Conservation (phyloP, 2,888 invertebrate species). For the Axea sp. region DNA sequence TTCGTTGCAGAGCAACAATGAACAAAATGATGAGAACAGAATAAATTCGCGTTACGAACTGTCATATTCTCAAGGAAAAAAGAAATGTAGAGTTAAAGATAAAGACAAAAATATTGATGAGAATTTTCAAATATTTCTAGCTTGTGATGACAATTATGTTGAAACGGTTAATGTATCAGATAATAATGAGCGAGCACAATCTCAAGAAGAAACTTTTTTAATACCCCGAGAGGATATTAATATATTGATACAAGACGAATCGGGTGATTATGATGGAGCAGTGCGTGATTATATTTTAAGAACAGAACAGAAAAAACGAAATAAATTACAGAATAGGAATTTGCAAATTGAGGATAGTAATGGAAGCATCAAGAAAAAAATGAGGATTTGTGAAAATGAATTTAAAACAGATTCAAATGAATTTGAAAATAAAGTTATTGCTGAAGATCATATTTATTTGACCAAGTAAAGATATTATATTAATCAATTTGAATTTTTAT, state of each 20-base stretch:
- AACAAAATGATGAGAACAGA: constrained; percentile 13
- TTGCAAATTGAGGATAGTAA: constrained; percentile 7
- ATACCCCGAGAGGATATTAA: constrained; percentile 36
- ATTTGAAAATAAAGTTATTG: constrained; percentile 7
- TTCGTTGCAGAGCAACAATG: constrained; percentile 18
- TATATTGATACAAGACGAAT: constrained; percentile 42
- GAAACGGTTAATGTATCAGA: constrained; percentile 3
- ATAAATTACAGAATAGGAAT: constrained; percentile 14
- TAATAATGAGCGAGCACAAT: constrained; percentile 1
- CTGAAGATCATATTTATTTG: constrained; percentile 43
- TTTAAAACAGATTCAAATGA: constrained; percentile 2
- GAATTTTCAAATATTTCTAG: constrained; percentile 3
- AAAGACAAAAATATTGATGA: constrained; percentile 17
- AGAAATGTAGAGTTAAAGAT: constrained; percentile 45
- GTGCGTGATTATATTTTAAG: constrained; percentile 55
- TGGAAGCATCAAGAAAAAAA: constrained; percentile 11
- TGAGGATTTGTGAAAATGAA: constrained; percentile 8
- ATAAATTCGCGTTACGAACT: constrained; percentile 34
- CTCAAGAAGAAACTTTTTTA: constrained; percentile 32
- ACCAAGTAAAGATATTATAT: constrained; percentile 22
- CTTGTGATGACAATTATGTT: background rate
- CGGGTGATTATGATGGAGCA: constrained; percentile 39
- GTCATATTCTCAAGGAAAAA: constrained; percentile 53
- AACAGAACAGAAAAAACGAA: constrained; percentile 44
- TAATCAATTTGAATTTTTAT: no score